phyloP scores from a whole-genome alignment of 92 coral and sea anemone genomes.

The Phenganax marumi region DNA sequence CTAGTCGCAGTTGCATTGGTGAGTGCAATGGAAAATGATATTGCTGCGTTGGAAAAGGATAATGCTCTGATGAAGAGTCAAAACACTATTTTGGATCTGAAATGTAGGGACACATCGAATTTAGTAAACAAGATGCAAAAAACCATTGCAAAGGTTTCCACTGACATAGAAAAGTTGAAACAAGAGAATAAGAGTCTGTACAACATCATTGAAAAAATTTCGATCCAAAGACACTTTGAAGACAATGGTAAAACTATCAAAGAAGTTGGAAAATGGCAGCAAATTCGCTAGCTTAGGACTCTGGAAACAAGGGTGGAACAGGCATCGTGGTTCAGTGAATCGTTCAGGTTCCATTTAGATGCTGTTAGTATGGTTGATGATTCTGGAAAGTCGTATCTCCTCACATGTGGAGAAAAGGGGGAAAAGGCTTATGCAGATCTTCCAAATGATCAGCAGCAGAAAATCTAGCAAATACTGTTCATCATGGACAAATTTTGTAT shows the following conservation, averaged over 20 bases:
- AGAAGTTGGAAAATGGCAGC: constrained; percentile 14
- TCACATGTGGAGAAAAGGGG: constrained; percentile 8
- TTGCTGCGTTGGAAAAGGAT: too few relatives aligned
- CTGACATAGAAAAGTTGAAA: constrained; percentile 21
- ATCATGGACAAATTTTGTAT: constrained; percentile 33
- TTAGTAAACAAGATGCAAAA: neutral
- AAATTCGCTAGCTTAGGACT: neutral
- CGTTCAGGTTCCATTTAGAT: constrained; percentile 8
- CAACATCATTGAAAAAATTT: constrained; percentile 19
- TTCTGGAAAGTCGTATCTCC: constrained; percentile 16
- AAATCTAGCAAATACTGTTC: constrained; percentile 3
- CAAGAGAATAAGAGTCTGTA: constrained; percentile 24
- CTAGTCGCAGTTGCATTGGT: neutral
- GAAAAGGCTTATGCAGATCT: constrained; percentile 20
- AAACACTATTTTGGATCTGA: too few relatives aligned
- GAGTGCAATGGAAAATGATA: too few relatives aligned
- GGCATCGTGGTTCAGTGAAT: constrained; percentile 40
- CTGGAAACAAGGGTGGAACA: constrained; percentile 28
- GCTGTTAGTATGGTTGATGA: constrained; percentile 17
- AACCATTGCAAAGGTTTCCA: neutral
- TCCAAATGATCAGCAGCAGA: constrained; percentile 28
- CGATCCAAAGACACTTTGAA: neutral
- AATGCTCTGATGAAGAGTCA: too few relatives aligned
- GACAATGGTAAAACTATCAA: constrained; percentile 14
- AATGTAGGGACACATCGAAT: too few relatives aligned